Base-by-base conservation (phyloP, 37 sponge, comb jelly and placozoan genomes). In the Axinella damicornis region DNA sequence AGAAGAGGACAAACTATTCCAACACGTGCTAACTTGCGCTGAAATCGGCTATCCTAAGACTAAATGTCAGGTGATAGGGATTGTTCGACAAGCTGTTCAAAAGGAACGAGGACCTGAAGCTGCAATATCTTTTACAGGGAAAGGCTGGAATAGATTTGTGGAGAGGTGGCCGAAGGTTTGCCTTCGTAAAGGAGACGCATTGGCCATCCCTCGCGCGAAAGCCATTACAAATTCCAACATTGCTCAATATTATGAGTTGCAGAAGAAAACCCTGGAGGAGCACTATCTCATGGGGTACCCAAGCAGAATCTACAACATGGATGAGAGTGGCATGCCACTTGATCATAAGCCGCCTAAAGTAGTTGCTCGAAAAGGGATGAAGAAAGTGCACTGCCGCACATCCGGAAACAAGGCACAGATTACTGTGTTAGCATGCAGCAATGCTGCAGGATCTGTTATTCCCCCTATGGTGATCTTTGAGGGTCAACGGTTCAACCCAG, bases 291-390 rank as follows among this genome's bases (percentile, higher is more conserved):
- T 69, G 71, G 5, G 12, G 5, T 17, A 15, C 18, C 87, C 78
- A 6, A 37, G 40, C 13, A 72, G 53, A 60, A 59, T 77, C 4
- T 86, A 68, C 39, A 86, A 86, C 41, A 25, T 53, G 14, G 80
- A 79, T 36, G 73, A 86, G 63, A 71, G 65, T 71, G 87, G 87
- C 1, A 59, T 86, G 79, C 87, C 87, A 22, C 55, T 86, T 4
- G 80, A 86, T 36, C 80, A 21, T 31, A 70, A 61, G 37, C 28
- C 87, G 0, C 73, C 66, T 16, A 78, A 71, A 5, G 73, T 86
- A 17, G 53, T 86, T 17, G 64, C 80, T 24, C 31, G 15, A 1
- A 78, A 31, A 39, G 83, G 83, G 18, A 30, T 33, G 2, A 86
- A 85, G 52, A 66, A 86, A n/a, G 46, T 70, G 0, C 27, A 57